Base-by-base conservation (phyloP, 2,113 vertebrate genomes). In the Fulica atra region DNA sequence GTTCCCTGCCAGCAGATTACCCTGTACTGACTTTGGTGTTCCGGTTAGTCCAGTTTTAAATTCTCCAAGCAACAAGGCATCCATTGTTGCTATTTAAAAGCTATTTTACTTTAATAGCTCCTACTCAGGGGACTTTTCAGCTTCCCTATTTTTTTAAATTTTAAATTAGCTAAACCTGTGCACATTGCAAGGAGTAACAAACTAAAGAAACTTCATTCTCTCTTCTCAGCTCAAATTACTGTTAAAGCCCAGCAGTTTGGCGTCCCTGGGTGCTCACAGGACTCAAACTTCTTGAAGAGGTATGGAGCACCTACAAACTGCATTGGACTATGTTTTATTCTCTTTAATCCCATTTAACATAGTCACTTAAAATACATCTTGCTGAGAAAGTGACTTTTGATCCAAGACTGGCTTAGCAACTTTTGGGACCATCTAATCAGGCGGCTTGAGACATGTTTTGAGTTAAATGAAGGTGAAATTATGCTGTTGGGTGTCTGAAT, bases 331-430 rank as follows among this genome's bases (percentile, higher is more conserved):
- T 66, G 16, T 88, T 70, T 95, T 68, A 44, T 65, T 88, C 35
- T 38, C 50, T 89, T 66, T 91, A 95, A 91, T 71, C 36, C 50
- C 28, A 71, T 83, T 70, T 64, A 74, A 18, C 0, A 0, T 69
- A 86, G 64, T 93, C 31, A 53, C 48, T 73, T 90, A 65, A 48
- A 86, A 71, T 51, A 56, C 19, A 44, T 53, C 36, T 82, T 78
- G 66, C 59, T 93, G 86, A 85, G 63, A 94, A 96, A 83, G 36
- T 66, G 28, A 33, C 69, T 88, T 86, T 68, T 84, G 69, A 65
- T 90, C 56, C 65, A 71, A 93, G 77, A 81, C 28, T 64, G 69
- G 28, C 44, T 82, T 69, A 85, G 63, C 57, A 89, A 56, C 29
- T 93, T 90, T 86, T 57, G 38, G 19, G 53, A 78, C 71, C 11